Evolutionary conservation across 2,113 vertebrate species (phyloP).

Genomic region (Vulpes vulpes): DNA sequence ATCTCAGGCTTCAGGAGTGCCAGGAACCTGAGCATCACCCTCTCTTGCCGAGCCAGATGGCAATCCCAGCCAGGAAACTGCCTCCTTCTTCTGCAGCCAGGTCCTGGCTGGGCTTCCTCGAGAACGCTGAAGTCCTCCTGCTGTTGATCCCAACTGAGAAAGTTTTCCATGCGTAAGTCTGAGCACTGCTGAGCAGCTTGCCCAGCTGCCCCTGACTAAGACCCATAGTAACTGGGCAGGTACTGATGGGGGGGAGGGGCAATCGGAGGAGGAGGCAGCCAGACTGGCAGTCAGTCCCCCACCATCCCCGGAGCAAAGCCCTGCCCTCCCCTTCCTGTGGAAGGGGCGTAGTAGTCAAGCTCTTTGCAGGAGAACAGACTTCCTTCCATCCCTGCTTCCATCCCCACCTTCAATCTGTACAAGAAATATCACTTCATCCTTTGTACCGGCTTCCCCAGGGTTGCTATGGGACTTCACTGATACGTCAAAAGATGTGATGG

Average conservation of each 20-base stretch:
- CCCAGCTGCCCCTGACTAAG: neutral
- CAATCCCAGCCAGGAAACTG: slow-evolving; percentile 63
- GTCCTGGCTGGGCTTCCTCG: slow-evolving; percentile 68
- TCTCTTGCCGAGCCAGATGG: slow-evolving; percentile 15
- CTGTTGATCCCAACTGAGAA: slow-evolving; percentile 48
- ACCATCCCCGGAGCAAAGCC: neutral
- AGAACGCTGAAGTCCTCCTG: slow-evolving; percentile 57
- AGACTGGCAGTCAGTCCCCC: neutral
- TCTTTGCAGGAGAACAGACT: neutral
- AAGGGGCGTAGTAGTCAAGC: neutral
- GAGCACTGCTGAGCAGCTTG: neutral
- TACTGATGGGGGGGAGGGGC: neutral
- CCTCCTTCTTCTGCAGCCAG: slow-evolving; percentile 64
- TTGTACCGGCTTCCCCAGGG: neutral
- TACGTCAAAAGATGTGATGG: neutral
- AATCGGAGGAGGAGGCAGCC: neutral
- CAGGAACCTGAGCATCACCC: slow-evolving; percentile 58
- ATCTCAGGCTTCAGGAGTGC: slow-evolving; percentile 47
- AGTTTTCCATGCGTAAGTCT: slow-evolving; percentile 52
- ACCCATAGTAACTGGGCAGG: neutral
- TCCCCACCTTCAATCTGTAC: neutral
- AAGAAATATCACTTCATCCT: neutral
- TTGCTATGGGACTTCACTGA: neutral
- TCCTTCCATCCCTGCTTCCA: neutral
- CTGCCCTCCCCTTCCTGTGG: neutral